Base-by-base conservation (phyloP, 1,140 invertebrate species). In the Elymnias hypermnestra region DNA sequence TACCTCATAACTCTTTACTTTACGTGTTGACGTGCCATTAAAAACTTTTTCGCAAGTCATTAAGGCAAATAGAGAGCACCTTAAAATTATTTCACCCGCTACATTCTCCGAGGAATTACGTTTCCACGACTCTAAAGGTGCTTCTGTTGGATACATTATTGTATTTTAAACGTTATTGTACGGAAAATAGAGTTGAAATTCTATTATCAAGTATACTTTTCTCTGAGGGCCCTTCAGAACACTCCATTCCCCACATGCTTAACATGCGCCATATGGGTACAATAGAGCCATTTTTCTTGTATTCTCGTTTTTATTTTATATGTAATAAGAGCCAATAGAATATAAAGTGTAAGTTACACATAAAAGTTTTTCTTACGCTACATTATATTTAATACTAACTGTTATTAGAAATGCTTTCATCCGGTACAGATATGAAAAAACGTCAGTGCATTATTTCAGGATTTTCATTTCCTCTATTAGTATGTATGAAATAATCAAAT, bases 41-140 rank as follows among this genome's bases (percentile, higher is more conserved):
- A 48, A 48, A 55, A 56, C 41, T 50, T 56, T 56, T 56, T 42
- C 37, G 14, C 47, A 39, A 50, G 37, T 56, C 53, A 56, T 56
- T 56, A 56, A 56, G 33, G 53, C 45, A 56, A 56, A 56, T 45
- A 56, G 38, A 23, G 43, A 41, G 42, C 47, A 44, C 46, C 53
- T 56, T 56, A 28, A 48, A 56, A 50, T 56, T 56, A 56, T 56
- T 50, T 45, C 46, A 39, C 39, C 26, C 43, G 41, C 45, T 49
- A 42, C 38, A 56, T 49, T 45, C 37, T 50, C 31, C 3, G 38
- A 28, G 39, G 47, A 41, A 46, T 40, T 55, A 49, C 46, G 49
- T 46, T 56, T 46, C 38, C 47, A 29, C 47, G 38, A 37, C 43
- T 49, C 29, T 40, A 38, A 43, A 44, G 38, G 44, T 12, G 37